Conservation (phyloP, 2,888 invertebrate genomes). For the Drosophila planitibia region DNA sequence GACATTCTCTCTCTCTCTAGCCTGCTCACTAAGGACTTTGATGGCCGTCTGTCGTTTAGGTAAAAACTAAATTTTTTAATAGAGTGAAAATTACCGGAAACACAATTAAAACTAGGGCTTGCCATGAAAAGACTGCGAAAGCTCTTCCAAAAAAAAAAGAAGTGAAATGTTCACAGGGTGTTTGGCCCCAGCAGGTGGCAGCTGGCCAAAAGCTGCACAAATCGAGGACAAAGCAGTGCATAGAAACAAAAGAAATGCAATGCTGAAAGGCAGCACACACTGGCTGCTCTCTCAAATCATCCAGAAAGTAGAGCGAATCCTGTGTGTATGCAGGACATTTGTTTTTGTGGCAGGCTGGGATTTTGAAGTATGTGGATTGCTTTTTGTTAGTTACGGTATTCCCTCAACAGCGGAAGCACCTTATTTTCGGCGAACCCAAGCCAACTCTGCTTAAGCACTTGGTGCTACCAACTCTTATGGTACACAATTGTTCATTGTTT, state of each 20-base stretch:
- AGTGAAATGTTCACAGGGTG: neutral
- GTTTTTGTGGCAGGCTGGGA: conserved; percentile 2
- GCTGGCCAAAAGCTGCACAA: neutral
- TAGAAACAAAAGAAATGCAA: conserved; percentile 54
- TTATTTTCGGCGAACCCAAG: conserved; percentile 57
- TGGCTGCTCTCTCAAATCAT: conserved; percentile 58
- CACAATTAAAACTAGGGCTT: conserved; percentile 71
- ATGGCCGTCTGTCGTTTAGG: conserved; percentile 22
- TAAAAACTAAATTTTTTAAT: conserved; percentile 71
- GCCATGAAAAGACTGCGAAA: conserved; percentile 32
- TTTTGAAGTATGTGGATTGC: neutral
- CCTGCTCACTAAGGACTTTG: neutral
- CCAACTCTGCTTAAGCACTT: conserved; percentile 4
- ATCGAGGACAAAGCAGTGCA: conserved; percentile 27
- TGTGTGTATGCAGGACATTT: conserved; percentile 20
- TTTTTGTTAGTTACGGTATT: conserved; percentile 5
- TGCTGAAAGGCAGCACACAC: conserved; percentile 37
- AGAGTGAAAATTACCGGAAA: conserved; percentile 78
- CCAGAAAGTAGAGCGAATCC: conserved; percentile 47
- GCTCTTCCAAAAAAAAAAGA: neutral
- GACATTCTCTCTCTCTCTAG: neutral
- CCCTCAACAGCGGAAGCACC: conserved; percentile 59
- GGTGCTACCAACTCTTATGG: conserved; percentile 17
- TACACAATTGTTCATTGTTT: conserved; percentile 74
- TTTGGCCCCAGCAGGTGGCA: conserved; percentile 29